These are phyloP conservation scores for Dusona sp. DNA, from an alignment of 2,888 invertebrate genomes.

Conservation along the genomic window DNA sequence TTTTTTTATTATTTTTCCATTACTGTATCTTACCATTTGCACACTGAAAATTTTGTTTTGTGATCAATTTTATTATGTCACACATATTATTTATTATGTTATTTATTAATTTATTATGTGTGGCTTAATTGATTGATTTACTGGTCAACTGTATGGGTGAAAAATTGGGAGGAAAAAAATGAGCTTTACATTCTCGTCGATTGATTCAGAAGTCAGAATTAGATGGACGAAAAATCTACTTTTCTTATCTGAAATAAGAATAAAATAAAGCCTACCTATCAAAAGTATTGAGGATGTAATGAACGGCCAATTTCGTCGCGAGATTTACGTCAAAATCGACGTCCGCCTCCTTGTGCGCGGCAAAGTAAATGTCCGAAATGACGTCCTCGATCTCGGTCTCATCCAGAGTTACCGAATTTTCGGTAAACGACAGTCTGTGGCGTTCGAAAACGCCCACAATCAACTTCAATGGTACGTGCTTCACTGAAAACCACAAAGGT, in stretches of 20 bases:
- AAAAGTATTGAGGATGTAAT: slow-evolving; percentile 89
- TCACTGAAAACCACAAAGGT: slow-evolving; percentile 81
- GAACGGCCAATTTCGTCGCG: slow-evolving; percentile 88
- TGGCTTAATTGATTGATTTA: too few relatives aligned
- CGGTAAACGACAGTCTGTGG: slow-evolving; percentile 89
- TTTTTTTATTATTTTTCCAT: not conserved
- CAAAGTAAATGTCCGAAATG: slow-evolving; percentile 91
- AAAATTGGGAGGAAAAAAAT: not conserved
- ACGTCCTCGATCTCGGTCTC: slow-evolving; percentile 90
- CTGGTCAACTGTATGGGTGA: too few relatives aligned
- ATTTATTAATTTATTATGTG: too few relatives aligned
- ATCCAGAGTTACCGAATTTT: slow-evolving; percentile 89
- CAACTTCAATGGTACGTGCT: slow-evolving; percentile 86
- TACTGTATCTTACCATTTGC: too few relatives aligned
- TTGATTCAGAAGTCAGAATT: too few relatives aligned
- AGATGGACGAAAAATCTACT: not conserved
- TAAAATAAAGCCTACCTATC: slow-evolving; percentile 87
- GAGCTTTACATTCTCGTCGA: too few relatives aligned
- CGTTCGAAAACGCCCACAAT: slow-evolving; percentile 90
- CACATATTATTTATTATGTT: too few relatives aligned
- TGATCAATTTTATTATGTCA: too few relatives aligned
- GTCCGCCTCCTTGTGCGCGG: slow-evolving; percentile 88
- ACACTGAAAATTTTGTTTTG: not conserved
- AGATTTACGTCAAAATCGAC: slow-evolving; percentile 88
- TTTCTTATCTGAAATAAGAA: not conserved